Evolutionary conservation across 2,113 vertebrate species (phyloP).

Genomic region (Xyrauchen texanus): DNA sequence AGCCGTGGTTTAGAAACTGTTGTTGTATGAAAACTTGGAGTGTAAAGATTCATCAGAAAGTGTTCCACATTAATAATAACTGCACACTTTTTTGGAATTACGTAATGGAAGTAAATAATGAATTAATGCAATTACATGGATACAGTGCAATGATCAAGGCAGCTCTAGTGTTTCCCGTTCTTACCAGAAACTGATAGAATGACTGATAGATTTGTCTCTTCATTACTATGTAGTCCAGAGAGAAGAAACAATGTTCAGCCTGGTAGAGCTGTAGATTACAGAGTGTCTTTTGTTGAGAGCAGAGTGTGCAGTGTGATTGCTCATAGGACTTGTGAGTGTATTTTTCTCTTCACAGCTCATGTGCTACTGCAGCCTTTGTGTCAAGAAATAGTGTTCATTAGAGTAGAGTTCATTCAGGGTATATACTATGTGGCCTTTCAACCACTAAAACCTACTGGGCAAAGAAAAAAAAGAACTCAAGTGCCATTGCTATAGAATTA

Average conservation of each 20-base stretch:
- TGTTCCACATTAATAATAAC: too few species aligned
- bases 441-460: background rate
- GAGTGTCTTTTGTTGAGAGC: conserved; percentile 46
- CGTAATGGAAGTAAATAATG: too few species aligned
- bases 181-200: conserved; percentile 50
- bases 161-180: background rate
- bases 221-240: conserved; percentile 58
- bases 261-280: conserved; percentile 38
- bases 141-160: background rate
- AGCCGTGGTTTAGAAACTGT: too few species aligned
- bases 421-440: background rate
- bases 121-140: background rate
- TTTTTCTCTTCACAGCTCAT: conserved; percentile 21
- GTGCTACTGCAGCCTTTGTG: conserved; percentile 10
- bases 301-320: background rate
- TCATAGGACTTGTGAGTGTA: conserved; percentile 13
- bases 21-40: too few species aligned
- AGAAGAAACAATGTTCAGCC: conserved; percentile 55
- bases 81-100: too few species aligned
- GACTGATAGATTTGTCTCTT: conserved; percentile 56
- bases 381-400: background rate
- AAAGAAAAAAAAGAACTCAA: too few species aligned
- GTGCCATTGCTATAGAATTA: background rate
- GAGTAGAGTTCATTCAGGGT: background rate
- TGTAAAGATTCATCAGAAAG: too few species aligned